These are phyloP conservation scores for Drosophila bocki DNA, from an alignment of 1,140 invertebrate species.

Conservation along the genomic window DNA sequence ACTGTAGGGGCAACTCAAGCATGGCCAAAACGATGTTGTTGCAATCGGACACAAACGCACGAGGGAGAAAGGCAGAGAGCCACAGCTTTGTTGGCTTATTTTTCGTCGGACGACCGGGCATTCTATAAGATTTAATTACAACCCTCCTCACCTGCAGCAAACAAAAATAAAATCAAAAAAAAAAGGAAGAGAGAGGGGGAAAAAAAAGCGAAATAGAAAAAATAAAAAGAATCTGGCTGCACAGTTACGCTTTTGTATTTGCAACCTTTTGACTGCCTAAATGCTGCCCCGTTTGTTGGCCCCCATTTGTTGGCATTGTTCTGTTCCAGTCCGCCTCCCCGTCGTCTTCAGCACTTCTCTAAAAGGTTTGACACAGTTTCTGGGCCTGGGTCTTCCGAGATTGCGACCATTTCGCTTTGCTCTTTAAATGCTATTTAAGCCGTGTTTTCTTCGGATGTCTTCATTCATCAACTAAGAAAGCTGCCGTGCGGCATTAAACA, in stretches of 20 bases:
- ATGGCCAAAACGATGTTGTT: constrained; percentile 56
- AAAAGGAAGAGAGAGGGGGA: background rate
- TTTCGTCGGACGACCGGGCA: constrained; percentile 31
- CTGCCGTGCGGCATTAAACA: constrained; percentile 57
- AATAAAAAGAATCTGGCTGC: constrained; percentile 49
- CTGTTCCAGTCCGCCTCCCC: constrained; percentile 54
- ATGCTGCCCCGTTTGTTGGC: constrained; percentile 72
- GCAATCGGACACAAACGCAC: constrained; percentile 32
- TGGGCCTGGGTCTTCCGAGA: constrained; percentile 49
- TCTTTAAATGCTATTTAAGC: constrained; percentile 79
- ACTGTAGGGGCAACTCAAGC: constrained; percentile 67
- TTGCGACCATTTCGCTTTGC: constrained; percentile 68
- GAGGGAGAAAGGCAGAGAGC: constrained; percentile 35
- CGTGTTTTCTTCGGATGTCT: constrained; percentile 56
- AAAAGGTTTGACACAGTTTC: constrained; percentile 82
- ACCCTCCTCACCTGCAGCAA: constrained; percentile 24
- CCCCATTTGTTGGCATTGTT: constrained; percentile 74
- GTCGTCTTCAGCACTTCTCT: constrained; percentile 61
- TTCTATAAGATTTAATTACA: constrained; percentile 80
- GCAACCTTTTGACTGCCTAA: constrained; percentile 62
- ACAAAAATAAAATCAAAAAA: constrained; percentile 10
- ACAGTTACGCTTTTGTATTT: constrained; percentile 79
- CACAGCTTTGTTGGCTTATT: constrained; percentile 50
- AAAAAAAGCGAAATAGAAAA: constrained; percentile 1
- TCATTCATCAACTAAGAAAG: constrained; percentile 62